These are phyloP conservation scores for Cyclopterus lumpus DNA, from an alignment of 2,797 vertebrate species.

Conservation along the genomic window DNA sequence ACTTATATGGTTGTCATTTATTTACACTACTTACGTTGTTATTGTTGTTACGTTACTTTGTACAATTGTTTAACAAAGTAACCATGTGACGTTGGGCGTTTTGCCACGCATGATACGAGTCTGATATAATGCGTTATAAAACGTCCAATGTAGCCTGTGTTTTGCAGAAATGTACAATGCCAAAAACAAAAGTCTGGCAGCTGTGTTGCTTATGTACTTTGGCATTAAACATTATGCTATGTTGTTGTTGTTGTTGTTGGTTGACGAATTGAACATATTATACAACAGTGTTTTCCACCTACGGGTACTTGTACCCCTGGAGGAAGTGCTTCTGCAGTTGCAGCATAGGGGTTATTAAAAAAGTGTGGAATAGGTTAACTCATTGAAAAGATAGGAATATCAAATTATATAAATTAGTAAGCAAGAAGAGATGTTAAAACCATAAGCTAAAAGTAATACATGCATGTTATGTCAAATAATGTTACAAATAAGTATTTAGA, in stretches of 20 bases:
- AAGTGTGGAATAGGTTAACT: background rate
- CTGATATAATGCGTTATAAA: too few relatives aligned
- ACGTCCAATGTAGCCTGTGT: too few relatives aligned
- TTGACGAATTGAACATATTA: conserved; percentile 4
- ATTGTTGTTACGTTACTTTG: too few relatives aligned
- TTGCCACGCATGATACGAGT: too few relatives aligned
- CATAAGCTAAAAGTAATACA: background rate
- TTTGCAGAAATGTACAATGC: too few relatives aligned
- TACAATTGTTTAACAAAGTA: too few relatives aligned
- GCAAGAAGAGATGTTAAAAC: background rate
- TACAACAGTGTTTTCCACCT: background rate
- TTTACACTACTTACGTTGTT: too few relatives aligned
- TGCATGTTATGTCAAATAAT: background rate
- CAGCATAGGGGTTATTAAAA: background rate
- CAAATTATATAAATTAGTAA: background rate
- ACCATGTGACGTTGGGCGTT: too few relatives aligned
- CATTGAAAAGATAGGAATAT: background rate
- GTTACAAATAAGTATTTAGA: background rate
- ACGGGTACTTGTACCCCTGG: background rate
- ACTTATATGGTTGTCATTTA: too few relatives aligned
- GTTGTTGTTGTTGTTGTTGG: background rate
- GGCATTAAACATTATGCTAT: too few relatives aligned
- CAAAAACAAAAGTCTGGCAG: too few relatives aligned
- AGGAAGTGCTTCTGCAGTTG: background rate
- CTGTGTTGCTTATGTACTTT: too few relatives aligned